Evolutionary conservation across 2,888 invertebrate species (phyloP).

Genomic region (Maniola hyperantus): DNA sequence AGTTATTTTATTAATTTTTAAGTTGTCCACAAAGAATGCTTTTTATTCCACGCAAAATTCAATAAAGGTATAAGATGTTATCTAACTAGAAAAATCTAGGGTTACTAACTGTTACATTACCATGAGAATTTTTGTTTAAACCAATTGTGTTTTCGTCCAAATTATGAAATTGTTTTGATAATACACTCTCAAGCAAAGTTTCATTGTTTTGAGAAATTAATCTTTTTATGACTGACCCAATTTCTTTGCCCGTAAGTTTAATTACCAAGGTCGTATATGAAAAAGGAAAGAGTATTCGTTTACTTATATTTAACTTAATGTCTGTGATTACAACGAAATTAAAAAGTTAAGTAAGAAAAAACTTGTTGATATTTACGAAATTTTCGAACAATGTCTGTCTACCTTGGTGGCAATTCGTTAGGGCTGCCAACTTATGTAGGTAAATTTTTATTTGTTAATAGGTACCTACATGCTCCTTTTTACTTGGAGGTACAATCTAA

Average conservation of each 20-base stretch:
- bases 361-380: slow-evolving; percentile 13
- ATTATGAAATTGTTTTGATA: neutral
- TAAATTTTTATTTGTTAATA: no score
- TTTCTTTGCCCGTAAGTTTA: neutral
- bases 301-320: neutral
- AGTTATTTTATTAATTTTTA: no score
- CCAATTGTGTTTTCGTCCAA: no score
- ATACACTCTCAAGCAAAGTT: neutral
- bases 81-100: no score
- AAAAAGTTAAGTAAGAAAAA: slow-evolving; percentile 12
- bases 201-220: neutral
- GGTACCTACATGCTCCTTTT: neutral
- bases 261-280: neutral
- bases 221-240: neutral
- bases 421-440: neutral
- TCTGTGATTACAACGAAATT: neutral
- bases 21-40: no score
- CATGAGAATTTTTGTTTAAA: no score
- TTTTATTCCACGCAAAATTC: no score
- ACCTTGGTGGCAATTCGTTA: neutral
- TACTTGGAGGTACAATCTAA: neutral
- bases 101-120: no score
- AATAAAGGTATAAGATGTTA: no score
- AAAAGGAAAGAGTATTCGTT: slow-evolving; percentile 11
- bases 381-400: neutral